These are phyloP conservation scores for Columba guinea DNA, from an alignment of 2,797 vertebrate genomes.

Conservation along the genomic window DNA sequence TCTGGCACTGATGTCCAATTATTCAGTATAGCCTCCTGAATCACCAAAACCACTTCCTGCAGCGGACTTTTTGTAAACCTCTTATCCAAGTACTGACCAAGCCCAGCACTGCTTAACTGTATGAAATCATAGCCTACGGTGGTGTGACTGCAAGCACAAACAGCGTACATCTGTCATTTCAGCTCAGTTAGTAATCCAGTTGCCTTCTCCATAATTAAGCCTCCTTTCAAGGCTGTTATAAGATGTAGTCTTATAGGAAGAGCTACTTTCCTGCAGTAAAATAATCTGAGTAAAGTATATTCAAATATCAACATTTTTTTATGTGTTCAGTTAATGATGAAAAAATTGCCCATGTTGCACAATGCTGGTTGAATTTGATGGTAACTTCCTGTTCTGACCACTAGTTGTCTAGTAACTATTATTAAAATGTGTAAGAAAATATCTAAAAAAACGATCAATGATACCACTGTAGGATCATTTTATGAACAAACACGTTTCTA, in stretches of 20 bases:
- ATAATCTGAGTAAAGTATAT: neutral
- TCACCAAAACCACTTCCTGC: constrained; percentile 70
- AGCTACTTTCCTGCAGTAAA: neutral
- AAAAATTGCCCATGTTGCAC: neutral
- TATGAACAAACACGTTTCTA: neutral
- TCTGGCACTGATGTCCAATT: neutral
- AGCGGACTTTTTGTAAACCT: constrained; percentile 13
- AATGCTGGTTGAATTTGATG: neutral
- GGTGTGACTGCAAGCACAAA: constrained; percentile 50
- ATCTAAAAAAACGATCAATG: neutral
- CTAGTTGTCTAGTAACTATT: neutral
- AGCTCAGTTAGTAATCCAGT: neutral
- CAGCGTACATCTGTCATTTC: constrained; percentile 17
- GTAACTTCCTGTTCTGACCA: neutral
- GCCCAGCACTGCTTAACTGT: constrained; percentile 48
- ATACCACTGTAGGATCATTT: neutral
- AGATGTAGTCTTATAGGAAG: neutral
- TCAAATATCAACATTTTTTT: neutral
- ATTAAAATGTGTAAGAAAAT: neutral
- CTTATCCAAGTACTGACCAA: constrained; percentile 61
- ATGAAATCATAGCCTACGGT: constrained; percentile 61
- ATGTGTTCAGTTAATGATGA: neutral
- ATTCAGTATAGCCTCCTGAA: constrained; percentile 29
- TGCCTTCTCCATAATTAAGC: neutral
- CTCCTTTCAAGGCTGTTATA: neutral